A percentile compares a stretch with the other conserved stretches of the same genome.
phyloP scores from a whole-genome alignment of 2,113 vertebrate genomes.

The Phaetusa simplex region DNA sequence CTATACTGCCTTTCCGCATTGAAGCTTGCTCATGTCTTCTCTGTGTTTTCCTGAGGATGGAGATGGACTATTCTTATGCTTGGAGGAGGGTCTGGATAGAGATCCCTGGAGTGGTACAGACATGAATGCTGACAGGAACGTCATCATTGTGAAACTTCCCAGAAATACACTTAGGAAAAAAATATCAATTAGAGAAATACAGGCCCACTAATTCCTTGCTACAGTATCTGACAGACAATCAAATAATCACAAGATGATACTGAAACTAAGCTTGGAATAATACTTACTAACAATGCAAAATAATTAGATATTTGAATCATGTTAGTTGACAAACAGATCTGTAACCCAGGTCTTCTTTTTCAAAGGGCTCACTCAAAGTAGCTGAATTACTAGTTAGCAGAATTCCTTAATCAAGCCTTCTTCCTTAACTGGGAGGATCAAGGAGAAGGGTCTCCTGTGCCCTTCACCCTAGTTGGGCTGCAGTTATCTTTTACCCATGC shows the following conservation, averaged over 20 bases:
- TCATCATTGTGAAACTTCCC: not conserved
- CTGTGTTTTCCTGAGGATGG: not conserved
- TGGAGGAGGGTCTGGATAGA: not conserved
- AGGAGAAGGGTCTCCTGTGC: not conserved
- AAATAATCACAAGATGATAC: not conserved
- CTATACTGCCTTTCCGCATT: not conserved
- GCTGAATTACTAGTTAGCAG: not conserved
- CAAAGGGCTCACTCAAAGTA: not conserved
- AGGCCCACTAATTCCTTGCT: not conserved
- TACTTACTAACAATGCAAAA: not conserved
- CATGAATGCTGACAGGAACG: not conserved
- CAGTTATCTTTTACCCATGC: not conserved
- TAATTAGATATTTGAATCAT: not conserved
- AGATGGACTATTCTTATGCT: not conserved
- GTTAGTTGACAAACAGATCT: not conserved
- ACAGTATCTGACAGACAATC: not conserved
- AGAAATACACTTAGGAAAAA: not conserved
- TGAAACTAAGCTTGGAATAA: not conserved
- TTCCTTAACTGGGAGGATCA: not conserved
- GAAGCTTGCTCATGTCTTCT: not conserved
- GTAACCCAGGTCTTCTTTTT: not conserved
- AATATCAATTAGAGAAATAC: not conserved
- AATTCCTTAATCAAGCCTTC: not conserved
- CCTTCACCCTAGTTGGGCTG: not conserved
- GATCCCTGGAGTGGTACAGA: not conserved